phyloP scores from a whole-genome alignment of 2,888 invertebrate genomes.

The Heliconius sara region DNA sequence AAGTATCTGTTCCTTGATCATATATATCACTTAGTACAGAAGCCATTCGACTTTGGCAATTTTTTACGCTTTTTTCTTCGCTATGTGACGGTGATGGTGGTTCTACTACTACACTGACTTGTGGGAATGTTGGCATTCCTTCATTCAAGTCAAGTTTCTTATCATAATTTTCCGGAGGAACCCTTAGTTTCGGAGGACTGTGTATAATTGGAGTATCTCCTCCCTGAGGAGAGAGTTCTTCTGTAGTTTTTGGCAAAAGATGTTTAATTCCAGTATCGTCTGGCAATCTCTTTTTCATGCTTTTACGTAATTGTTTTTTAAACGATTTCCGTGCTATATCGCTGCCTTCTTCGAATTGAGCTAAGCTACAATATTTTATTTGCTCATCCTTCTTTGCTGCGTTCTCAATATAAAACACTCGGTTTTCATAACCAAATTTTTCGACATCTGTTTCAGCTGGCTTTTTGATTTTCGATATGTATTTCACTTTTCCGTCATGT shows the following conservation, averaged over 20 bases:
- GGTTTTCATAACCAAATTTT: conserved; percentile 89
- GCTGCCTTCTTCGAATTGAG: conserved; percentile 92
- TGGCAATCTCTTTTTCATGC: conserved; percentile 70
- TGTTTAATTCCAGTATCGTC: conserved; percentile 68
- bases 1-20: conserved; percentile 73
- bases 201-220: conserved; percentile 54
- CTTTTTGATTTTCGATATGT: conserved; percentile 78
- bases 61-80: conserved; percentile 81
- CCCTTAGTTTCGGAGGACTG: conserved; percentile 44
- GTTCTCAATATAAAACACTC: conserved; percentile 86
- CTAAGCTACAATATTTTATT: conserved; percentile 90
- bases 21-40: conserved; percentile 77
- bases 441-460: conserved; percentile 77
- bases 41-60: conserved; percentile 74
- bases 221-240: conserved; percentile 58
- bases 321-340: conserved; percentile 92
- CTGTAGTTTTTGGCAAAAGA: conserved; percentile 67
- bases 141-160: conserved; percentile 41
- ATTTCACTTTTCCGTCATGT: conserved; percentile 84
- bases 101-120: conserved; percentile 89
- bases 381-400: conserved; percentile 82
- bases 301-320: conserved; percentile 80
- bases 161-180: conserved; percentile 38
- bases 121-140: conserved; percentile 77
- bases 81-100: conserved; percentile 89